Evolutionary conservation across 1,140 invertebrate genomes (phyloP), one percentile per base, ranked within the genome.

Genomic region (Ips nitidus): DNA sequence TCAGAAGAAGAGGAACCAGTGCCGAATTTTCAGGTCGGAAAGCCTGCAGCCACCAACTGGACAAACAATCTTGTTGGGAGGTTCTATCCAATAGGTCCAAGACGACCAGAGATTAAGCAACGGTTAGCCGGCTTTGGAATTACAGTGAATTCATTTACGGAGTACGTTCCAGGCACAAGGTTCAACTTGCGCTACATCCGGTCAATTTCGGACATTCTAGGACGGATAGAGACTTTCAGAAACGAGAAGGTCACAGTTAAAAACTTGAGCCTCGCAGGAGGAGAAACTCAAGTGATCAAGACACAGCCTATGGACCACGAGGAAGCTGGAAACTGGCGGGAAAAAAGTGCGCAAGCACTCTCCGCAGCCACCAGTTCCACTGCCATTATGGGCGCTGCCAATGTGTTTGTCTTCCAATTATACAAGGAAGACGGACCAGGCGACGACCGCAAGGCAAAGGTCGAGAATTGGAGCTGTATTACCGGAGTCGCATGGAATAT

Each of bases 181-280:
- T 76, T 77, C 50, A 76, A 76, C 52, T 55, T 75, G 38, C 55
- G 55, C 55, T 77, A 77, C 55, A 22, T 76, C 0, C 7, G 50
- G 40, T 52, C 65, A 2, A 1, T 76, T 2, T 69, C 39, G 22
- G 58, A 71, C 41, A 52, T 38, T 52, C 52, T 60, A 7, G 41
- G 41, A 38, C 68, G 52, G 45, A 4, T 77, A 71, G 7, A 74
- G 72, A 57, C 73, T 69, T 41, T 47, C 69, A 8, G 66, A 66
- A 71, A 66, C 8, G 75, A 76, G 58, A 73, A 75, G 43, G 72
- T 77, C n/a, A 3, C 3, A 6, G 69, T 75, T 39, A 66, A 67
- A 50, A 72, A 68, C n/a, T 41, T 74, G 36, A 53, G 37, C 22
- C 3, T 52, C 39, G 39, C 50, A 2, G 71, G 70, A 40, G 74